Conservation (phyloP, 2,888 invertebrate species). For the Melipona bicolor region DNA sequence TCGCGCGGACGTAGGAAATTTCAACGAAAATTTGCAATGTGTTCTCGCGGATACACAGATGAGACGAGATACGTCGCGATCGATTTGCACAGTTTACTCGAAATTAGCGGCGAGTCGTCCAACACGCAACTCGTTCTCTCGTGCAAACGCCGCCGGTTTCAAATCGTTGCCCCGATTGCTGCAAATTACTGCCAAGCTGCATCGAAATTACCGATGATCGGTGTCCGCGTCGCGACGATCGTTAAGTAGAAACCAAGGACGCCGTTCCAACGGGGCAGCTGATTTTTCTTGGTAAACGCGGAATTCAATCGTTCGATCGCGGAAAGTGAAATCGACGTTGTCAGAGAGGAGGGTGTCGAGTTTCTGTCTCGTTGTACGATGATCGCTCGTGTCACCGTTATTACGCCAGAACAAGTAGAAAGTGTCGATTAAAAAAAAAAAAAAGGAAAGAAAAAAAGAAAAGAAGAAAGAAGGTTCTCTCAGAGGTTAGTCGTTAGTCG, state of each 20-base stretch:
- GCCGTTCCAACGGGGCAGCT: not conserved
- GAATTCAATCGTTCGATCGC: conserved; percentile 37
- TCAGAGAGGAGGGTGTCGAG: conserved; percentile 36
- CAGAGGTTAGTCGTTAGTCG: not conserved
- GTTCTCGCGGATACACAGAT: not conserved
- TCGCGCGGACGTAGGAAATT: not conserved
- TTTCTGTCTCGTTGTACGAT: conserved; percentile 26
- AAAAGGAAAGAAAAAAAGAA: not conserved
- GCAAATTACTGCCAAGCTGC: not conserved
- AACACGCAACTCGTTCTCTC: not conserved
- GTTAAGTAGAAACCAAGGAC: conserved; percentile 25
- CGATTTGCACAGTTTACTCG: conserved; percentile 6
- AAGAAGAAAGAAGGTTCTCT: not conserved
- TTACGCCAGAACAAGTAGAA: conserved; percentile 34
- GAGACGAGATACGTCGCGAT: not conserved
- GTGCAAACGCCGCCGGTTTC: conserved; percentile 9
- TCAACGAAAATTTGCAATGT: not conserved
- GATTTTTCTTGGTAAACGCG: conserved; percentile 34
- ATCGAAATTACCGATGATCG: not conserved
- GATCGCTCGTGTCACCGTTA: conserved; percentile 36
- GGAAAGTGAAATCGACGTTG: conserved; percentile 57
- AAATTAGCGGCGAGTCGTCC: not conserved
- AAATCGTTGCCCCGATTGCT: not conserved
- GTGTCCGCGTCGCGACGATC: not conserved
- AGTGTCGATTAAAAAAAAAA: conserved; percentile 15